Base-by-base conservation (phyloP, 2,797 vertebrate species). In the Coilia nasus region DNA sequence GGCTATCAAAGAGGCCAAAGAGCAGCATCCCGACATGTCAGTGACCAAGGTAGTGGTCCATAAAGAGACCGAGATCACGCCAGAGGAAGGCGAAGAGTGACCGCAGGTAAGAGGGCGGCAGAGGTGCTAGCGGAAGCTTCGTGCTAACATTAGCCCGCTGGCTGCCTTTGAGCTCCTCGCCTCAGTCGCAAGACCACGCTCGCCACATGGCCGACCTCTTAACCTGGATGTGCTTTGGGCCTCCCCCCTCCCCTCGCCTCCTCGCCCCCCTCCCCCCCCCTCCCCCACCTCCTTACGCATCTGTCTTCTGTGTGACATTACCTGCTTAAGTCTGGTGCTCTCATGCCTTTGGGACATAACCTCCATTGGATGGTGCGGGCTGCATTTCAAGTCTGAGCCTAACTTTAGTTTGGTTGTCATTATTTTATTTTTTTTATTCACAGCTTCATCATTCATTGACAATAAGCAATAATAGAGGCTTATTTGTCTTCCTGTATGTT, bases 41-140 rank as follows among this genome's bases (percentile, higher is more conserved):
- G 97, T 99, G 92, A 99, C 98, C 85, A 97, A 96, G 88, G 97
- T 98, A 54, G 97, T 99, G 1, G 96, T 99, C 91, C 97, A 98
- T 89, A 98, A 98, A 95, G 97, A 98, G 93, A 98, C 97, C 0
- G 97, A 98, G 92, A 96, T 98, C 1, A 94, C 96, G 28, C 95
- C 97, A 88, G 97, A 97, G 59, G 96, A 88, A 81, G 3, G n/a
- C n/a, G 90, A 90, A 62, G 88, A 93, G 88, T 92, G 91, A 92
- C 87, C 86, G 88, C 90, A 94, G 94, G 94, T 94, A 94, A 93
- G 90, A 62, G 81, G 62, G 44, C 3, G 64, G 46, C 64, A n/a
- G 64, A 85, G 80, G 57, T 89, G 85, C 83, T 88, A 83, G 82
- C 85, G 85, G 25, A 56, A 19, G 84, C 64, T 56, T 57, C 82